Evolutionary conservation across 2,888 invertebrate species (phyloP).

Genomic region (Noctua janthina): DNA sequence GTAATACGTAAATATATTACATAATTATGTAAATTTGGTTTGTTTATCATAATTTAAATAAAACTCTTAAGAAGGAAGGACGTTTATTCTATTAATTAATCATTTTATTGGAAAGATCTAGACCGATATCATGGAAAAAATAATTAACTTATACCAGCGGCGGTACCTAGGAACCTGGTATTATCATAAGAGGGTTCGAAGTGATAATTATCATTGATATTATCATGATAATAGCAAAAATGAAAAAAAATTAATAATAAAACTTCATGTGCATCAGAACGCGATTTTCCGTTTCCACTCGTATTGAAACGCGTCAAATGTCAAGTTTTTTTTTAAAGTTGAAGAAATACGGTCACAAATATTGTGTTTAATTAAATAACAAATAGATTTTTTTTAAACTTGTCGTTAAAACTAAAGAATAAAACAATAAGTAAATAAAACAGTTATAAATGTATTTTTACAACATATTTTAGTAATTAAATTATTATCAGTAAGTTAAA

Average conservation of each 20-base stretch:
- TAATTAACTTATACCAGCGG: neutral
- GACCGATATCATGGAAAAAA: constrained; percentile 12
- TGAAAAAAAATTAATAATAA: neutral
- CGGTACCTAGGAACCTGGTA: too few species aligned
- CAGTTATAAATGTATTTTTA: neutral
- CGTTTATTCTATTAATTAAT: constrained; percentile 10
- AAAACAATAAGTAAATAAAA: neutral
- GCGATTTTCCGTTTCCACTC: neutral
- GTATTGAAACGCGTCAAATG: neutral
- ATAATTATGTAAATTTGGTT: constrained; percentile 27
- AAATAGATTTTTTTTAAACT: neutral
- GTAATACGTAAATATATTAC: constrained; percentile 2
- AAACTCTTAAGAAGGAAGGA: constrained; percentile 19
- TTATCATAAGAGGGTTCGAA: neutral
- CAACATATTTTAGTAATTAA: neutral
- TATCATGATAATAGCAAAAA: neutral
- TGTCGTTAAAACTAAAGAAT: neutral
- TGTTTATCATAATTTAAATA: constrained; percentile 36
- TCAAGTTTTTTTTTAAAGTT: neutral
- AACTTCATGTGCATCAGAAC: neutral
- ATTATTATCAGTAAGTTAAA: neutral
- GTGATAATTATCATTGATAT: neutral
- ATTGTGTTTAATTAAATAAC: neutral
- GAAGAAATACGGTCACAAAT: neutral
- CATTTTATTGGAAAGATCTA: constrained; percentile 22